Conservation (phyloP, 2,113 vertebrate species). For the Echinops telfairi region DNA sequence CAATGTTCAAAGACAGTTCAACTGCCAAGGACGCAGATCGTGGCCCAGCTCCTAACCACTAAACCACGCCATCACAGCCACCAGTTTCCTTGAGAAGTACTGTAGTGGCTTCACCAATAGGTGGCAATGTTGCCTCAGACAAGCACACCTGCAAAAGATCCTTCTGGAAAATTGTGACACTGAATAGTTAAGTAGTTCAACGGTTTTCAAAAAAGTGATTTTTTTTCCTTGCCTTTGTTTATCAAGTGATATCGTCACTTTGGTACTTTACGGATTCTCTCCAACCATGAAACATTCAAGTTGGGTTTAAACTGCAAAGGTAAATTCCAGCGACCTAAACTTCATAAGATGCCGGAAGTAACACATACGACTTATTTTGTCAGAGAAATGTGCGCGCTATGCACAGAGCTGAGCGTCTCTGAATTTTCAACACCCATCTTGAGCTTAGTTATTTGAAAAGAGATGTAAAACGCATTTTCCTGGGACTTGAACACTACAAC, state of each 20-base stretch:
- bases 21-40: no score
- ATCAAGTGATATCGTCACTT: not conserved
- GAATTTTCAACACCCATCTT: constrained; percentile 31
- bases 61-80: not conserved
- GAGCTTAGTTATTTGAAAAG: constrained; percentile 14
- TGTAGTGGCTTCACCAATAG: constrained; percentile 29
- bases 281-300: not conserved
- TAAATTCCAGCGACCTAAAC: constrained; percentile 36
- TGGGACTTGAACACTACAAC: not conserved
- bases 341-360: not conserved
- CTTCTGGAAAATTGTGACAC: not conserved
- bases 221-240: not conserved
- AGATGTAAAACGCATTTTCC: not conserved
- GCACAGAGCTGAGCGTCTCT: not conserved
- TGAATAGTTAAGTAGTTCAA: not conserved
- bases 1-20: no score
- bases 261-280: not conserved
- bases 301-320: not conserved
- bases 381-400: not conserved
- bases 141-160: fast-evolving
- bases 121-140: constrained; percentile 40
- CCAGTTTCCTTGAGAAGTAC: not conserved
- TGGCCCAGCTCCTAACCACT: no score
- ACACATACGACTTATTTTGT: not conserved
- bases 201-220: not conserved